Percentiles rank a stretch among this genome's conserved stretches.
These are phyloP conservation scores for Drosophila affinis DNA, from an alignment of 2,888 invertebrate species.

Conservation along the genomic window DNA sequence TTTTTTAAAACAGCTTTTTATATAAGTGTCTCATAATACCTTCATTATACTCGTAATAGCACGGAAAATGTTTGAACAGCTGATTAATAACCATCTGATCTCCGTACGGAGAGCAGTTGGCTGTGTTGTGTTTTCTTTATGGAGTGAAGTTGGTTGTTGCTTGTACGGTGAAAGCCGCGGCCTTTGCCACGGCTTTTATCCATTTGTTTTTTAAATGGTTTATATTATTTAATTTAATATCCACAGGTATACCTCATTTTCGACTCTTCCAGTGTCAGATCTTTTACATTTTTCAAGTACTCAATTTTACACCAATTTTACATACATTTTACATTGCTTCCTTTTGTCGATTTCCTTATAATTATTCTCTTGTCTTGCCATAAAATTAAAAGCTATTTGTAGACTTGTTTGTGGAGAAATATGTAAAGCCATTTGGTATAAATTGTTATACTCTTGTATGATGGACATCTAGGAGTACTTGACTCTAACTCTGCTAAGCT, in stretches of 20 bases:
- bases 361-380: background rate
- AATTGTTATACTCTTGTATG: background rate
- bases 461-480: too few species aligned
- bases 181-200: background rate
- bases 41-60: background rate
- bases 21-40: background rate
- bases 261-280: background rate
- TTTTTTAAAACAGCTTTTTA: background rate
- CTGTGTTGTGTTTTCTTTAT: too few species aligned
- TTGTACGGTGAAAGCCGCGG: too few species aligned
- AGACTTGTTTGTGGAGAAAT: background rate
- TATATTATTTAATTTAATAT: background rate
- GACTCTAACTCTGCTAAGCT: too few species aligned
- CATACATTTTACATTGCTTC: background rate
- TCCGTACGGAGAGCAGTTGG: too few species aligned
- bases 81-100: too few species aligned
- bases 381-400: background rate
- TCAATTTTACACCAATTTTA: background rate
- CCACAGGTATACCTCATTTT: background rate
- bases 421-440: background rate
- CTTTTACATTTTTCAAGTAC: too few species aligned
- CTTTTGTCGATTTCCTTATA: background rate
- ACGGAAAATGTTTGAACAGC: too few species aligned
- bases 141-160: too few species aligned
- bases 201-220: too few species aligned